phyloP scores from a whole-genome alignment of 2,888 invertebrate species.

The Drosophila multiciliata region DNA sequence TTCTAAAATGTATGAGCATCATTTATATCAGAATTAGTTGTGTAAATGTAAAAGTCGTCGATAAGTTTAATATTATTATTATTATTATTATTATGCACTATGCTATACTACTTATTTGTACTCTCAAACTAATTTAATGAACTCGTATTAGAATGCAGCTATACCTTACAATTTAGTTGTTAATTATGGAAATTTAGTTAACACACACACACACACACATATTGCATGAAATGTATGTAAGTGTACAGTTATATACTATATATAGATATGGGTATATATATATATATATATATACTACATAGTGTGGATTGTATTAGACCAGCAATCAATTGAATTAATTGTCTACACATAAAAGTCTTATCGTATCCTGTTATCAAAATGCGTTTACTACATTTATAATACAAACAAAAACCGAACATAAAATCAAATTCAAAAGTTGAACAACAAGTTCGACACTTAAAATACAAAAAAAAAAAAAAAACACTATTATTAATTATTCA shows the following conservation, averaged over 20 bases:
- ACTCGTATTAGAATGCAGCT: slow-evolving; percentile 62
- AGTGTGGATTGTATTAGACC: slow-evolving; percentile 47
- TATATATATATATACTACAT: slow-evolving; percentile 35
- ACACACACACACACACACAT: slow-evolving; percentile 33
- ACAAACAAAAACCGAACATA: slow-evolving; percentile 30
- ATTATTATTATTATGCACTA: slow-evolving; percentile 47
- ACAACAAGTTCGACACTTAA: slow-evolving; percentile 18
- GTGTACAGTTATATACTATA: slow-evolving; percentile 53
- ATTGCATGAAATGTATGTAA: slow-evolving; percentile 63
- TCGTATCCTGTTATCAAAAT: slow-evolving; percentile 73
- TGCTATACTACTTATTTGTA: slow-evolving; percentile 64
- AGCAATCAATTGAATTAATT: slow-evolving; percentile 34
- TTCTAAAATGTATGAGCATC: slow-evolving; percentile 38
- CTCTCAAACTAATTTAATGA: slow-evolving; percentile 70
- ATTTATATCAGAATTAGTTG: slow-evolving; percentile 43
- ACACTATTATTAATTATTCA: slow-evolving; percentile 53
- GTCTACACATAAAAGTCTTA: slow-evolving; percentile 53
- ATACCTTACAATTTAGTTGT: slow-evolving; percentile 64
- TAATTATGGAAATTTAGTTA: slow-evolving; percentile 68
- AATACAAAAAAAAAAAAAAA: slow-evolving; percentile 13
- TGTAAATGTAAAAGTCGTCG: slow-evolving; percentile 51
- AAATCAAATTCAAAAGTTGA: slow-evolving; percentile 28
- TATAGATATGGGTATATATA: slow-evolving; percentile 26
- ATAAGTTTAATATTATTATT: slow-evolving; percentile 43
- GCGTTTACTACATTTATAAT: slow-evolving; percentile 81